Base-by-base conservation (phyloP, 2,113 vertebrate species). In the Salvelinus fontinalis region DNA sequence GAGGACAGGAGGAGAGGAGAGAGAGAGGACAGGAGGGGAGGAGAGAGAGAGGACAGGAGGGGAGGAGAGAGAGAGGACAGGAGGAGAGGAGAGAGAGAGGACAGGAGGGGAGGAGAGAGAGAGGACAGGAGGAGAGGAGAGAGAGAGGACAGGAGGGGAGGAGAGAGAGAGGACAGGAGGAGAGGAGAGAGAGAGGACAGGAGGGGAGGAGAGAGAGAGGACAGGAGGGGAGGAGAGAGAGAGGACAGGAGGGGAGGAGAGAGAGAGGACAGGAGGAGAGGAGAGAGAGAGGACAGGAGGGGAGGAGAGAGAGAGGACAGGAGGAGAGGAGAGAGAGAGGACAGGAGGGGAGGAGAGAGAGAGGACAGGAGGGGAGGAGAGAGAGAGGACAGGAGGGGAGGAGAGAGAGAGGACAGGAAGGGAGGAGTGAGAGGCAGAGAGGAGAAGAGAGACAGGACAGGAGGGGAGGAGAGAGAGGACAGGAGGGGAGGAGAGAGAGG, bases 101-200 rank as follows among this genome's bases (percentile, higher is more conserved):
- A 2, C 29, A 13, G 18, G 7, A 27, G 62, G 71, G 29, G 18
- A 16, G 3, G 26, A 29, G 34, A 14, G 13, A 75, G 3, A 54
- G 3, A 59, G 20, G 26, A 27, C 2, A 13, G n/a, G 11, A 27
- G 54, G 71, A 16, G 18, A 16, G 8, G 26, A 16, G 34, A 14
- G 13, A n/a, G 1, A 20, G 13, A 2, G n/a, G 3, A 2, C 29
- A 2, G 26, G 2, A 2, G 0, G 26, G 26, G 2, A 2, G 2
- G 26, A 2, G 4, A 3, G 29, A 24, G 24, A 24, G 24, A 1
- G 2, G 8, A 34, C 5, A 5, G 13, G 11, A 8, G 11, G 24
- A 1, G 1, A 0, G 1, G 2, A 2, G 2, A 2, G 2, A 2
- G 27, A 27, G 27, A 2, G 2, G 27, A 27, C 2, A 2, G 27